Evolutionary conservation across 2,113 vertebrate genomes (phyloP).

Genomic region (Ornithorhynchus anatinus): DNA sequence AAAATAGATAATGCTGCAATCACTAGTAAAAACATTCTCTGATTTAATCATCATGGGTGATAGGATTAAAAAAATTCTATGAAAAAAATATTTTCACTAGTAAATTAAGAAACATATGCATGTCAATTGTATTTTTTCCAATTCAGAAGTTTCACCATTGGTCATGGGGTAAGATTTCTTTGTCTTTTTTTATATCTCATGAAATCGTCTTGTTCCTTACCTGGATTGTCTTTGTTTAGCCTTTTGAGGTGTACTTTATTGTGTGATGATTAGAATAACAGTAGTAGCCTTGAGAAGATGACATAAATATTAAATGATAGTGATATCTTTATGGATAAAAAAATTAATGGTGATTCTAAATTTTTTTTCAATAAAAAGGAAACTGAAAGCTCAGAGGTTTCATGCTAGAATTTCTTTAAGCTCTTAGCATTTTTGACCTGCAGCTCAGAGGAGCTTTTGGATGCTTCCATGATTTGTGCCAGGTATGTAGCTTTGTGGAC

Average conservation of each 20-base stretch:
- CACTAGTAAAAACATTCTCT: neutral
- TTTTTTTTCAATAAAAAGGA: too few relatives aligned
- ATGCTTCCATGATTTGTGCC: neutral
- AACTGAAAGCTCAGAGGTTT: slow-evolving; percentile 23
- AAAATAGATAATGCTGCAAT: neutral
- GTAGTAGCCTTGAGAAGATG: too few relatives aligned
- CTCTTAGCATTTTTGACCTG: slow-evolving; percentile 8
- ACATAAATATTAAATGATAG: too few relatives aligned
- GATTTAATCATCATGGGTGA: slow-evolving; percentile 8
- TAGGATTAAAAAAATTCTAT: slow-evolving; percentile 7
- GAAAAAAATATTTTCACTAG: slow-evolving; percentile 26
- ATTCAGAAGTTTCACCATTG: neutral
- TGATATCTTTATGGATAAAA: too few relatives aligned
- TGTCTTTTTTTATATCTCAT: neutral
- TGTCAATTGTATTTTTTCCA: slow-evolving; percentile 22
- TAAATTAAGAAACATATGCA: slow-evolving; percentile 12
- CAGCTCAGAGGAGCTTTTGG: too few relatives aligned
- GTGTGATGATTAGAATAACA: slow-evolving; percentile 16
- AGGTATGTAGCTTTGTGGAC: neutral
- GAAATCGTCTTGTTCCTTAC: slow-evolving; percentile 29
- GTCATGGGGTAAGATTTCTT: too few relatives aligned
- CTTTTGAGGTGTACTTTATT: neutral
- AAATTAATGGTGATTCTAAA: too few relatives aligned
- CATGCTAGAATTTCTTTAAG: neutral
- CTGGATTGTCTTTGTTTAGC: slow-evolving; percentile 33